Percentiles rank a stretch among this genome's conserved stretches.
Evolutionary conservation across 2,888 invertebrate species (phyloP).

Genomic region (Onthophagus sagittarius): DNA sequence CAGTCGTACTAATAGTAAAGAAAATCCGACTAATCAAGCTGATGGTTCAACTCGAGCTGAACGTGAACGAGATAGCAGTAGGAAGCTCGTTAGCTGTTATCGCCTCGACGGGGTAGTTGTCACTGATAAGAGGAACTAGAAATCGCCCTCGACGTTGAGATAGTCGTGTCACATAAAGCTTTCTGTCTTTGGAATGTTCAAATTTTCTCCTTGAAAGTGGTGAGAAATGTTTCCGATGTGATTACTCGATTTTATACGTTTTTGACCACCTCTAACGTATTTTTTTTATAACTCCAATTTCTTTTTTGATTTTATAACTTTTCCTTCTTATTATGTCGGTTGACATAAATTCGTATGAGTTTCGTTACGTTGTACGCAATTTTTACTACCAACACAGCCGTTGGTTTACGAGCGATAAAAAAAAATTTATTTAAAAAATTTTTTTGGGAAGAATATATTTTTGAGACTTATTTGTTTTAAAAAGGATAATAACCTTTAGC

Average conservation of each 20-base stretch:
- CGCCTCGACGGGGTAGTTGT: constrained; percentile 42
- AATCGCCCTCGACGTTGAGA: constrained; percentile 17
- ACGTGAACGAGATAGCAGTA: constrained; percentile 31
- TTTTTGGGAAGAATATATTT: too few species aligned
- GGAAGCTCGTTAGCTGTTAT: constrained; percentile 42
- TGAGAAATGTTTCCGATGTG: too few species aligned
- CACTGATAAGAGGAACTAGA: constrained; percentile 35
- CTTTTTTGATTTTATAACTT: not conserved
- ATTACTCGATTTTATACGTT: too few species aligned
- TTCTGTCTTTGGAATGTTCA: constrained; percentile 16
- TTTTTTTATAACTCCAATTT: not conserved
- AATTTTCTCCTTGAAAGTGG: not conserved
- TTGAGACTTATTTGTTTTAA: not conserved
- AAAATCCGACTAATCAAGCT: constrained; percentile 31
- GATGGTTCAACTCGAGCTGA: constrained; percentile 28
- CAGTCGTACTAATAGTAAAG: constrained; percentile 23
- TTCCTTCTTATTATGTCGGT: not conserved
- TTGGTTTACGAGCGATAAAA: not conserved
- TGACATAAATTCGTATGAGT: not conserved
- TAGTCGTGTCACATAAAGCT: constrained; percentile 32
- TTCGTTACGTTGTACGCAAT: not conserved
- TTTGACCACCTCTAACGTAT: not conserved
- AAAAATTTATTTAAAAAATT: not conserved
- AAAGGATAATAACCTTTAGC: not conserved
- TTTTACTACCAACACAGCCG: not conserved